A percentile compares a stretch with the other conserved stretches of the same genome.
Evolutionary conservation across 37 sponge, comb jelly and placozoan genomes (phyloP).

Genomic region (Halisarca cf. caerulea): DNA sequence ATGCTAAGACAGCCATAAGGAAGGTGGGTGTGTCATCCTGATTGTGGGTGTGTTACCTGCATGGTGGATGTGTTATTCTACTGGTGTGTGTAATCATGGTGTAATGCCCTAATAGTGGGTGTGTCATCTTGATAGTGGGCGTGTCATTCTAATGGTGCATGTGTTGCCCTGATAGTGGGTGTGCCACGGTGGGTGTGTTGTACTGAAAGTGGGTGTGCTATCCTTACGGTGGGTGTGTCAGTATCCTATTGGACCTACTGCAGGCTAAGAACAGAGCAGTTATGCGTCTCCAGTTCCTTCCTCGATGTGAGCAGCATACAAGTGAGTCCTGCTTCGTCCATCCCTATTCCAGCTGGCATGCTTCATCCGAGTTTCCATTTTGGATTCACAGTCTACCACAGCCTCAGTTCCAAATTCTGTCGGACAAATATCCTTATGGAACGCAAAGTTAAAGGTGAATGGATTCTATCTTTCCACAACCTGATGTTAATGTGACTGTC

Average conservation of each 20-base stretch:
- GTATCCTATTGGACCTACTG: not conserved
- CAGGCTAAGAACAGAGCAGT: constrained; percentile 87
- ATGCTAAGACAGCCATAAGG: constrained; percentile 50
- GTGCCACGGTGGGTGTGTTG: not conserved
- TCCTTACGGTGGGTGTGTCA: not conserved
- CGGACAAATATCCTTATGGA: constrained; percentile 72
- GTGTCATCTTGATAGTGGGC: not conserved
- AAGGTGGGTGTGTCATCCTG: constrained; percentile 21
- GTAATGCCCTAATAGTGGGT: not conserved
- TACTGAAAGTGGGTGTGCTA: not conserved
- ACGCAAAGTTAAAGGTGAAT: constrained; percentile 56
- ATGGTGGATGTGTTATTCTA: not conserved
- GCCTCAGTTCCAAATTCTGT: constrained; percentile 59
- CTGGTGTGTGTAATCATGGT: not conserved
- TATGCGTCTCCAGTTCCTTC: constrained; percentile 57
- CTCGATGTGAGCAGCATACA: constrained; percentile 79
- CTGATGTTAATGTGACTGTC: no score
- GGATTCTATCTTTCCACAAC: no score
- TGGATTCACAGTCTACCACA: constrained; percentile 68
- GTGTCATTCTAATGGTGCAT: not conserved
- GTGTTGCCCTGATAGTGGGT: not conserved
- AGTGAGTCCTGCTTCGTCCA: constrained; percentile 41
- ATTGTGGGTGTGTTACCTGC: not conserved
- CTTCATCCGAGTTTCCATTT: not conserved
- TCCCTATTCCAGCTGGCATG: no score